phyloP scores from a whole-genome alignment of 2,888 invertebrate genomes.

The Hirtodrosophila alboralis region DNA sequence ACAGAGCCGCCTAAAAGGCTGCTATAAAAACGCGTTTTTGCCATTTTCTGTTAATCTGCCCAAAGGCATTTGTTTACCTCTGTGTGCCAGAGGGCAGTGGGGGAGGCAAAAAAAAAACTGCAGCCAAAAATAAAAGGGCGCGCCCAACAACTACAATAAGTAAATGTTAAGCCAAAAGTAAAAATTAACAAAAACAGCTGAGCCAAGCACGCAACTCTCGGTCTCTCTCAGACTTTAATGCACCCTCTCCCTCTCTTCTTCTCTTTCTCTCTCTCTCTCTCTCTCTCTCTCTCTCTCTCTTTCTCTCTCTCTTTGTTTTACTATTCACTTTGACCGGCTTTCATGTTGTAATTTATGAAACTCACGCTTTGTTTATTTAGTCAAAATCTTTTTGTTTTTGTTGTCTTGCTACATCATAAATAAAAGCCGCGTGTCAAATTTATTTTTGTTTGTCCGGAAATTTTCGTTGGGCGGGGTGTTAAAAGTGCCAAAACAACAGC shows the following conservation, averaged over 20 bases:
- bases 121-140: constrained; percentile 62
- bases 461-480: too few species aligned
- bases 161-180: constrained; percentile 37
- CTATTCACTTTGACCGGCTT: constrained; percentile 38
- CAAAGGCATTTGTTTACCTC: constrained; percentile 65
- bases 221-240: too few species aligned
- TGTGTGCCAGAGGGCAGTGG: constrained; percentile 15
- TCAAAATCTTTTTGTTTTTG: constrained; percentile 18
- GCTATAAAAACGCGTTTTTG: constrained; percentile 50
- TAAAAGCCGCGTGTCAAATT: constrained; percentile 31
- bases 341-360: constrained; percentile 55
- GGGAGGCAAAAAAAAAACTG: constrained; percentile 19
- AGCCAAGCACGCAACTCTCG: constrained; percentile 22
- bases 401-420: constrained; percentile 31
- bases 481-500: constrained; percentile 11
- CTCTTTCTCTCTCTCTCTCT: background rate
- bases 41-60: constrained; percentile 35
- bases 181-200: constrained; percentile 35
- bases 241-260: background rate
- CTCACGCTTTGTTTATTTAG: constrained; percentile 52
- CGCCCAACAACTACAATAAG: constrained; percentile 51
- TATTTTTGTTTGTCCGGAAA: constrained; percentile 2
- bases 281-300: background rate
- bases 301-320: background rate
- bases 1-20: constrained; percentile 66